Percentiles rank a stretch among this genome's conserved stretches.
These are phyloP conservation scores for Polyergus mexicanus DNA, from an alignment of 1,140 invertebrate genomes.

Conservation along the genomic window DNA sequence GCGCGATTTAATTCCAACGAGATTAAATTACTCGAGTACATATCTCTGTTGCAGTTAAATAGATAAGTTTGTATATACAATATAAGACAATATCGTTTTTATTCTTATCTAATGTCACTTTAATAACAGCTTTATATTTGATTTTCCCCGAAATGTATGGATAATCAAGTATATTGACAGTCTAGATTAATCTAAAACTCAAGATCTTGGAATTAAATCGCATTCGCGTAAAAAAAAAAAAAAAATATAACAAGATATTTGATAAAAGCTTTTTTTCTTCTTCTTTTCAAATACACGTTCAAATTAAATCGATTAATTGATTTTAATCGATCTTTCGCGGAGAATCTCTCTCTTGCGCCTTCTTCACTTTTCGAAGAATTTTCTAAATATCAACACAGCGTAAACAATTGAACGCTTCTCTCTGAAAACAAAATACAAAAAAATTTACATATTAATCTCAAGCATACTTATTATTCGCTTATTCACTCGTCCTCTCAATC, in stretches of 20 bases:
- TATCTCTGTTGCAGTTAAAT: background rate
- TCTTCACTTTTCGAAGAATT: background rate
- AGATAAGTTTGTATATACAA: background rate
- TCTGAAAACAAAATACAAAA: background rate
- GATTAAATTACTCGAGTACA: background rate
- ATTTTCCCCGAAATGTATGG: background rate
- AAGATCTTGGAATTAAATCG: background rate
- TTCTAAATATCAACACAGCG: background rate
- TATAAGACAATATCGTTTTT: constrained; percentile 10
- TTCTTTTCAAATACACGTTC: too few species aligned
- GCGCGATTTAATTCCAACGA: constrained; percentile 10
- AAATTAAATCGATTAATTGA: background rate
- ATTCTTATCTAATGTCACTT: constrained; percentile 17
- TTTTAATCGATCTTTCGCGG: background rate
- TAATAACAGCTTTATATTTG: too few species aligned
- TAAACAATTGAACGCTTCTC: background rate
- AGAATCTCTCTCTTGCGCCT: background rate
- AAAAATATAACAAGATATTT: too few species aligned
- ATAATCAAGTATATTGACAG: background rate
- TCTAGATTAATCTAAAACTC: background rate
- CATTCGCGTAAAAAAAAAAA: background rate
- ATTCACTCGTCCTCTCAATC: background rate
- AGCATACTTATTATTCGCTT: background rate
- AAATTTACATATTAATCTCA: background rate
- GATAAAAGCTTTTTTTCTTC: too few species aligned